Percentiles rank a stretch among this genome's conserved stretches.
phyloP scores from a whole-genome alignment of 2,888 invertebrate genomes.

The Drosophila vallismaia region DNA sequence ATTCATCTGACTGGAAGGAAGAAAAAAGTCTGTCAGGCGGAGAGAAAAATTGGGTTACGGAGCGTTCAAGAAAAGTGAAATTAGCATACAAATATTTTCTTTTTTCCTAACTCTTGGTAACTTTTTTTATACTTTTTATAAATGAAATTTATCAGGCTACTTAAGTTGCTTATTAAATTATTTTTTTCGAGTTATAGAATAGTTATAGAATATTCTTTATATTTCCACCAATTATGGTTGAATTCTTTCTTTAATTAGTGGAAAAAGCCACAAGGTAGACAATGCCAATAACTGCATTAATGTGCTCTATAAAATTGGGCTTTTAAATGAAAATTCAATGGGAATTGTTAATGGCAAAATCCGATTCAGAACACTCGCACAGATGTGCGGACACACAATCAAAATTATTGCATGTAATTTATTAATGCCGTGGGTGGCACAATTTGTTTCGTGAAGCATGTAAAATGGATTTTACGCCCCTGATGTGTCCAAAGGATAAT shows the following conservation, averaged over 20 bases:
- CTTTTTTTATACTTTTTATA: slow-evolving; percentile 27
- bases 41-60: slow-evolving; percentile 71
- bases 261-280: not conserved
- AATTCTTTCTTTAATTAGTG: slow-evolving; percentile 38
- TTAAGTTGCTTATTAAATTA: not conserved
- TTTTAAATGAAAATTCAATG: slow-evolving; percentile 55
- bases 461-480: slow-evolving; percentile 64
- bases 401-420: slow-evolving; percentile 65
- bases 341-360: slow-evolving; percentile 60
- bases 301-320: slow-evolving; percentile 22
- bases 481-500: slow-evolving; percentile 28
- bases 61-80: slow-evolving; percentile 73
- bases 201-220: not conserved
- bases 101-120: slow-evolving; percentile 43
- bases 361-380: slow-evolving; percentile 14
- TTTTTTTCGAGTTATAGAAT: too few species aligned
- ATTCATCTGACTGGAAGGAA: slow-evolving; percentile 44
- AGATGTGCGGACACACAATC: slow-evolving; percentile 20
- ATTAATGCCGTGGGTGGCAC: slow-evolving; percentile 63
- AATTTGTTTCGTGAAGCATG: slow-evolving; percentile 64
- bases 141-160: slow-evolving; percentile 47
- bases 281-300: slow-evolving; percentile 18
- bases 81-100: slow-evolving; percentile 63
- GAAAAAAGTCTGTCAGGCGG: slow-evolving; percentile 33
- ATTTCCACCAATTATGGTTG: slow-evolving; percentile 54